These are phyloP conservation scores for Ameiurus melas DNA, from an alignment of 2,113 vertebrate species.

Conservation along the genomic window DNA sequence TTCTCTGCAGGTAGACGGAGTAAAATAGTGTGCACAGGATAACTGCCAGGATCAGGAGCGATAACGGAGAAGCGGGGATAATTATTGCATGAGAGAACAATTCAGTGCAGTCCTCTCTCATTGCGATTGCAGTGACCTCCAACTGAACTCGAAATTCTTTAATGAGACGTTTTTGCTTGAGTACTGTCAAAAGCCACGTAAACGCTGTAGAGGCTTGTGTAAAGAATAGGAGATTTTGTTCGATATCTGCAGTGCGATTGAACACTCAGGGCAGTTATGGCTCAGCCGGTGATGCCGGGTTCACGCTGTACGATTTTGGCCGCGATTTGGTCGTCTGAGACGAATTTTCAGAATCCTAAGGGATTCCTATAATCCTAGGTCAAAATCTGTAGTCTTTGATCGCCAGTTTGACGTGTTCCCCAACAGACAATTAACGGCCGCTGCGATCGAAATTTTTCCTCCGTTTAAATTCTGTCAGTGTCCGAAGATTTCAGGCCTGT, in stretches of 20 bases:
- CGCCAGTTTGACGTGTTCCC: too few species aligned
- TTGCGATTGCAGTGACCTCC: background rate
- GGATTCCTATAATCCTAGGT: too few species aligned
- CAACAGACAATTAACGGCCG: too few species aligned
- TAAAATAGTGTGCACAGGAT: background rate
- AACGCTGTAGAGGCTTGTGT: background rate
- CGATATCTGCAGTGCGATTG: background rate
- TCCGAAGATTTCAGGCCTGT: too few species aligned
- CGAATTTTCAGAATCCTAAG: too few species aligned
- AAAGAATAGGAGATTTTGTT: background rate
- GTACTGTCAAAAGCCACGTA: background rate
- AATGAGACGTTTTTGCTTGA: background rate
- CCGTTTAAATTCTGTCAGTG: too few species aligned
- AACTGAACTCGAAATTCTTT: constrained; percentile 13
- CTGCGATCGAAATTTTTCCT: too few species aligned
- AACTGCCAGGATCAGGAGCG: background rate
- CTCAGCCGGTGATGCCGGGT: too few species aligned
- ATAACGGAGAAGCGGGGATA: constrained; percentile 2
- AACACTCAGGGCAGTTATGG: too few species aligned
- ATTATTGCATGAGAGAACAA: constrained; percentile 13
- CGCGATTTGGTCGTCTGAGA: too few species aligned
- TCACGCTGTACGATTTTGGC: too few species aligned
- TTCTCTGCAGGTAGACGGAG: background rate
- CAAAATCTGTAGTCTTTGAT: too few species aligned
- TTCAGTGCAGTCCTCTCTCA: background rate